A percentile compares a stretch with the other conserved stretches of the same genome.
These are phyloP conservation scores for Torymus auratus DNA, from an alignment of 2,888 invertebrate genomes.

Conservation along the genomic window DNA sequence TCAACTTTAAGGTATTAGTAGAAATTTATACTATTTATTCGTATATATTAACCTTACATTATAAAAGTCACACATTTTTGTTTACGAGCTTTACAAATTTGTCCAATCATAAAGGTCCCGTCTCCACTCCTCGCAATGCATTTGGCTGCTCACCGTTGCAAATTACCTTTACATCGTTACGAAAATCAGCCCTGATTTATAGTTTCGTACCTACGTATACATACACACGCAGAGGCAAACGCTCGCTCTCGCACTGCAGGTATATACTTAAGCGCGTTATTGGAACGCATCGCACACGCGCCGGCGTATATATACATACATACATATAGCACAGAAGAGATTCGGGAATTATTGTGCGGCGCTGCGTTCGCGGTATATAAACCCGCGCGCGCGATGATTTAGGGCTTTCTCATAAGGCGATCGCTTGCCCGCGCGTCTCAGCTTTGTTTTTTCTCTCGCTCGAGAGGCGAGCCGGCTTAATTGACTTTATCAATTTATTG, in stretches of 20 bases:
- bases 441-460: constrained; percentile 12
- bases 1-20: too few species aligned
- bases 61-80: too few species aligned
- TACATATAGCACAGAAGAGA: background rate
- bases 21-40: too few species aligned
- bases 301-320: too few species aligned
- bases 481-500: constrained; percentile 58
- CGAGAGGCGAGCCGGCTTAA: constrained; percentile 32
- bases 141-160: too few species aligned
- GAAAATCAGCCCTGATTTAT: constrained; percentile 52
- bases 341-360: constrained; percentile 55
- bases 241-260: background rate
- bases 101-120: too few species aligned
- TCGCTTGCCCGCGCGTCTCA: background rate
- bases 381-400: constrained; percentile 40
- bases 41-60: too few species aligned
- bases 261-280: constrained; percentile 50
- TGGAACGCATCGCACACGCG: constrained; percentile 43
- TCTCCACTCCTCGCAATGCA: too few species aligned
- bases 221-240: background rate
- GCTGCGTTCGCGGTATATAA: background rate
- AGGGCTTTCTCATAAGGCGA: constrained; percentile 52
- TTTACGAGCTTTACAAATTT: too few species aligned
- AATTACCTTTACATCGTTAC: too few species aligned
- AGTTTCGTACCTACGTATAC: background rate